Percentiles rank a stretch among this genome's conserved stretches.
phyloP scores from a whole-genome alignment of 1,140 invertebrate genomes.

The Argopecten irradians region DNA sequence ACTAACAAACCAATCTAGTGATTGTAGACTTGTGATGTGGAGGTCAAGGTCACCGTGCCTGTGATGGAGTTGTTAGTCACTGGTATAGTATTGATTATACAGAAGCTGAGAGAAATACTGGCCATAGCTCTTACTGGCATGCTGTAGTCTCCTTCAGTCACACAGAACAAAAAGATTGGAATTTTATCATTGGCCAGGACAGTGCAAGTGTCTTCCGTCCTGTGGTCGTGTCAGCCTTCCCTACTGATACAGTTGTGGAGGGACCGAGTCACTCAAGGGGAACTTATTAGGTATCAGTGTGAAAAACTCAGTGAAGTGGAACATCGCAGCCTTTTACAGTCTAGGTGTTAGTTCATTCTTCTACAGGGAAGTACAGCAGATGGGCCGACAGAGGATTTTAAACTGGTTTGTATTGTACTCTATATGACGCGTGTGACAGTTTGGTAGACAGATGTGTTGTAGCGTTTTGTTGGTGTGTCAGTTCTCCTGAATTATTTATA shows the following conservation, averaged over 20 bases:
- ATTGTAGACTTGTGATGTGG: neutral
- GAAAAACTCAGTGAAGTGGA: neutral
- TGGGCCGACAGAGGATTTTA: slow-evolving; percentile 7
- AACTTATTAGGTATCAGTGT: slow-evolving; percentile 1
- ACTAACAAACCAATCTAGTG: too few species aligned
- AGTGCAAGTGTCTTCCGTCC: neutral
- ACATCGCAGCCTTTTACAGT: neutral
- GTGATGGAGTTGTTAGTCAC: neutral
- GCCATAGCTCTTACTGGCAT: neutral
- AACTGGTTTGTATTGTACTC: neutral
- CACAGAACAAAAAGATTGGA: neutral
- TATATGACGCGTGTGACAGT: neutral
- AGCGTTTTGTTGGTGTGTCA: neutral
- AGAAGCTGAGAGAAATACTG: neutral
- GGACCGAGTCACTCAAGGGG: neutral
- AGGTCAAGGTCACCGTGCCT: neutral
- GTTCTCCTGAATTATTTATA: neutral
- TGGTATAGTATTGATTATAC: neutral
- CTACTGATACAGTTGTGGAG: slow-evolving; percentile 1
- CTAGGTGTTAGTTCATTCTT: neutral
- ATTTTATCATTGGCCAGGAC: neutral
- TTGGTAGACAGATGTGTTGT: neutral
- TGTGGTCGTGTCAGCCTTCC: too few species aligned
- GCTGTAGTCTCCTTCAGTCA: neutral
- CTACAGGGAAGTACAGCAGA: neutral